A percentile compares a stretch with the other conserved stretches of the same genome.
Conservation (phyloP, 1,140 invertebrate species). For the Drosophila takahashii region DNA sequence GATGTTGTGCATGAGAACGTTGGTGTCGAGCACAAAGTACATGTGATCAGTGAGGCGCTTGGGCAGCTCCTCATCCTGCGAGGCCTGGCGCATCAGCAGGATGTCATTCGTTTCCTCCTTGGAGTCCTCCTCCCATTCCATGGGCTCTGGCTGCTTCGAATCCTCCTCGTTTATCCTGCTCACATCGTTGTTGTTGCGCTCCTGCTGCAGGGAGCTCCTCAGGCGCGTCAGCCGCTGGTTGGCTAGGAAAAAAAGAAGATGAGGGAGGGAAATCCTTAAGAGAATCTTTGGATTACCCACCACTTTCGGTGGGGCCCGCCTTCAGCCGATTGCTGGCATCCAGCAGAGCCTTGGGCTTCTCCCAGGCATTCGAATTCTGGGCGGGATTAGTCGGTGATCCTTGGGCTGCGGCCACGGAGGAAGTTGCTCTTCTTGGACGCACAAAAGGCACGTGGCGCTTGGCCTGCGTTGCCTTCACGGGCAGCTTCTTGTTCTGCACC, state of each 20-base stretch:
- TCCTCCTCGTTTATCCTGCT: neutral
- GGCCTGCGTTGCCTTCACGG: neutral
- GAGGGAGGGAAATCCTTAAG: neutral
- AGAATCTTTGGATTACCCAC: constrained; percentile 9
- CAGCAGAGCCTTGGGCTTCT: constrained; percentile 62
- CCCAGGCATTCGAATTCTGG: constrained; percentile 34
- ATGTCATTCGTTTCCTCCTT: constrained; percentile 4
- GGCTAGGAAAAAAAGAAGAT: no score
- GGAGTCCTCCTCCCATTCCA: constrained; percentile 49
- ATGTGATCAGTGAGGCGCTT: constrained; percentile 30
- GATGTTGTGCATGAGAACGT: constrained; percentile 46
- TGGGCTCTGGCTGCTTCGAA: constrained; percentile 14
- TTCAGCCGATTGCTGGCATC: constrained; percentile 59
- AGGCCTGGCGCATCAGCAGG: constrained; percentile 20
- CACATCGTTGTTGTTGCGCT: constrained; percentile 21
- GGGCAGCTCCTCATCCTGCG: constrained; percentile 17
- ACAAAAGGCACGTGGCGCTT: no score
- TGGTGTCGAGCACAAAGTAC: constrained; percentile 60
- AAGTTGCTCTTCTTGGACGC: neutral
- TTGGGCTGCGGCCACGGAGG: neutral
- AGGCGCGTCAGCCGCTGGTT: constrained; percentile 49
- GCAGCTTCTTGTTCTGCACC: constrained; percentile 8
- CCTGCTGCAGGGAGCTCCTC: constrained; percentile 23
- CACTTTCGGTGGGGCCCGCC: constrained; percentile 21
- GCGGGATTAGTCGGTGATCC: neutral